phyloP scores from a whole-genome alignment of 2,113 vertebrate species.

The Lutjanus erythropterus region DNA sequence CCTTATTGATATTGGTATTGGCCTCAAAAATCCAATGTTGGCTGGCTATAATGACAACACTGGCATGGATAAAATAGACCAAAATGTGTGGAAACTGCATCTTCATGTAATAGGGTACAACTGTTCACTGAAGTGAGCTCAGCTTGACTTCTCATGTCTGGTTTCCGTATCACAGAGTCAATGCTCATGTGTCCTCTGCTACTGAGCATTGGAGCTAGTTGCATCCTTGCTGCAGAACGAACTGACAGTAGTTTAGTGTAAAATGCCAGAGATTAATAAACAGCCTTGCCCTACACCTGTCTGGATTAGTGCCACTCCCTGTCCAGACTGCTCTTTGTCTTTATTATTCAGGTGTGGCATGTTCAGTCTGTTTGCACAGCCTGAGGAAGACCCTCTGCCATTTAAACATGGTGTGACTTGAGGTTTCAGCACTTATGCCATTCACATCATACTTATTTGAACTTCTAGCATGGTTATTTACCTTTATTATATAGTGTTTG shows the following conservation, averaged over 20 bases:
- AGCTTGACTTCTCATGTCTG: not conserved
- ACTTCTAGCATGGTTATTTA: not conserved
- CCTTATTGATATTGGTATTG: no score
- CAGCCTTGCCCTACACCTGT: not conserved
- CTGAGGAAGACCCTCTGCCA: slow-evolving; percentile 9
- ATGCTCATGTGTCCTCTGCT: not conserved
- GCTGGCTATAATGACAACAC: no score
- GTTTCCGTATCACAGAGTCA: not conserved
- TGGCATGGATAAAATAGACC: no score
- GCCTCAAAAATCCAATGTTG: no score
- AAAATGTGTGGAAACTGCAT: not conserved
- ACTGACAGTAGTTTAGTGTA: not conserved
- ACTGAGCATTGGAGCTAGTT: not conserved
- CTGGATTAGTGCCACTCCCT: slow-evolving; percentile 8
- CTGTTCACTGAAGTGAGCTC: not conserved
- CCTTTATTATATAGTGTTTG: not conserved
- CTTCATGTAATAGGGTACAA: not conserved
- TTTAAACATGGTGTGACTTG: not conserved
- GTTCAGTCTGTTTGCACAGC: slow-evolving; percentile 4
- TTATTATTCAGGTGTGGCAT: slow-evolving; percentile 17
- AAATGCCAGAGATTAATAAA: not conserved
- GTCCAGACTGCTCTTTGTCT: not conserved
- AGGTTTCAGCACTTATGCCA: not conserved
- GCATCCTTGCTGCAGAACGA: not conserved
- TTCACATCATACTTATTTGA: not conserved